Evolutionary conservation across 2,797 vertebrate species (phyloP).

Genomic region (Jordanella pulchra): DNA sequence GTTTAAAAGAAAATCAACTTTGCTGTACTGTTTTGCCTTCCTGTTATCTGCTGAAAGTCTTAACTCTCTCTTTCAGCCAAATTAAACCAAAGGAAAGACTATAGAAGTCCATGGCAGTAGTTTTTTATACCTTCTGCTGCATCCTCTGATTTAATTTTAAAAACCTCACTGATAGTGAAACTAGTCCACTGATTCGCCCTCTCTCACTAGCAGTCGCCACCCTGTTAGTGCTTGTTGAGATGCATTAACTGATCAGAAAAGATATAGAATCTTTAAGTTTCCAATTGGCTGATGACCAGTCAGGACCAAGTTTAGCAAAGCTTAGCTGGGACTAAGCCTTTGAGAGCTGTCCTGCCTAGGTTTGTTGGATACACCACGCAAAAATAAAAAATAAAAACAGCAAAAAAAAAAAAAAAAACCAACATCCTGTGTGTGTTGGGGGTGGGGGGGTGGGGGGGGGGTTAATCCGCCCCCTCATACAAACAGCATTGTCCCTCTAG

Average conservation of each 20-base stretch:
- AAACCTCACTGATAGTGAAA: not conserved
- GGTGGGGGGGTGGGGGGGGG: slow-evolving; percentile 40
- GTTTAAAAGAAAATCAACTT: no score
- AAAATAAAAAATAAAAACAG: no score
- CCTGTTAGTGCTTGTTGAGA: not conserved
- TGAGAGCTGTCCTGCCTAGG: slow-evolving; percentile 52
- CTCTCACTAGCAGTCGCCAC: not conserved
- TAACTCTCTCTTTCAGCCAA: not conserved
- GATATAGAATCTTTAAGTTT: not conserved
- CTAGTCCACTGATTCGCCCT: not conserved
- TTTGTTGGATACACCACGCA: slow-evolving; percentile 59
- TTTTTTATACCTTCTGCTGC: not conserved
- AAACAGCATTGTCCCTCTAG: slow-evolving; percentile 53
- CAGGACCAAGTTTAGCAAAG: slow-evolving; percentile 16
- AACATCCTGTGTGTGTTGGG: slow-evolving; percentile 43
- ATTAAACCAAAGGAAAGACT: not conserved
- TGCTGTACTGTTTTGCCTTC: not conserved
- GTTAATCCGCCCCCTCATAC: slow-evolving; percentile 62
- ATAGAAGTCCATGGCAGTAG: not conserved
- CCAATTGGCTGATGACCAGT: not conserved
- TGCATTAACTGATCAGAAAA: not conserved
- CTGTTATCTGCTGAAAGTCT: not conserved
- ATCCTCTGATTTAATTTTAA: not conserved
- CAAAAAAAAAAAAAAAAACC: slow-evolving; percentile 25
- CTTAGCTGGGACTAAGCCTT: slow-evolving; percentile 35